A percentile compares a stretch with the other conserved stretches of the same genome.
These are phyloP conservation scores for Graphium colonna DNA, from an alignment of 2,888 invertebrate genomes.

Conservation along the genomic window DNA sequence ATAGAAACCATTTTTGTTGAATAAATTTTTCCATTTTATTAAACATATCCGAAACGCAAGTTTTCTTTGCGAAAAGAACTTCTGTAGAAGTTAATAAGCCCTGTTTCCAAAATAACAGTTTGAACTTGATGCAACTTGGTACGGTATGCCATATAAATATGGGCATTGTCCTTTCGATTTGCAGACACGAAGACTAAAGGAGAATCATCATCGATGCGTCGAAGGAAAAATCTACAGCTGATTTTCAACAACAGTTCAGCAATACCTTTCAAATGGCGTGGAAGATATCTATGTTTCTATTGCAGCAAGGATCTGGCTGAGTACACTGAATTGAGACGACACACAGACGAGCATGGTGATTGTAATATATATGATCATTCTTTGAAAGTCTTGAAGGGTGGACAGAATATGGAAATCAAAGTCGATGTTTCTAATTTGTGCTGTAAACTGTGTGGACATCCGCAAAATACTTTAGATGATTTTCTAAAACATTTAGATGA, in stretches of 20 bases:
- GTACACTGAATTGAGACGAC: conserved; percentile 54
- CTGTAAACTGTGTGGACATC: conserved; percentile 58
- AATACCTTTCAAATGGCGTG: conserved; percentile 74
- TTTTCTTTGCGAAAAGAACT: no score
- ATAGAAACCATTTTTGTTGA: no score
- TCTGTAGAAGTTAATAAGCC: no score
- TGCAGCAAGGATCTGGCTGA: conserved; percentile 63
- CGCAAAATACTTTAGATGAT: conserved; percentile 44
- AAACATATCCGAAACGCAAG: no score
- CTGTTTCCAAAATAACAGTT: no score
- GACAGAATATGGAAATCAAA: conserved; percentile 72
- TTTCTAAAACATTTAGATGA: conserved; percentile 51
- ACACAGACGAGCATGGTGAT: conserved; percentile 61
- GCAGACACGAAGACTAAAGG: conserved; percentile 15
- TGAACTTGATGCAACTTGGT: no score
- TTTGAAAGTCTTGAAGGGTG: conserved; percentile 63
- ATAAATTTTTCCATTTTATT: no score
- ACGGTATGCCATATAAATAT: conserved; percentile 59
- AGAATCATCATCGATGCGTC: conserved; percentile 65
- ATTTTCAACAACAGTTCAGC: conserved; percentile 69
- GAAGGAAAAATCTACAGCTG: conserved; percentile 64
- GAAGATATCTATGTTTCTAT: conserved; percentile 69
- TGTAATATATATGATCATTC: conserved; percentile 65
- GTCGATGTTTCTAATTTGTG: conserved; percentile 59
- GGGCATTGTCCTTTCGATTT: conserved; percentile 61